A percentile compares a stretch with the other conserved stretches of the same genome.
phyloP scores from a whole-genome alignment of 2,888 invertebrate genomes.

The Drosophila prolongata region DNA sequence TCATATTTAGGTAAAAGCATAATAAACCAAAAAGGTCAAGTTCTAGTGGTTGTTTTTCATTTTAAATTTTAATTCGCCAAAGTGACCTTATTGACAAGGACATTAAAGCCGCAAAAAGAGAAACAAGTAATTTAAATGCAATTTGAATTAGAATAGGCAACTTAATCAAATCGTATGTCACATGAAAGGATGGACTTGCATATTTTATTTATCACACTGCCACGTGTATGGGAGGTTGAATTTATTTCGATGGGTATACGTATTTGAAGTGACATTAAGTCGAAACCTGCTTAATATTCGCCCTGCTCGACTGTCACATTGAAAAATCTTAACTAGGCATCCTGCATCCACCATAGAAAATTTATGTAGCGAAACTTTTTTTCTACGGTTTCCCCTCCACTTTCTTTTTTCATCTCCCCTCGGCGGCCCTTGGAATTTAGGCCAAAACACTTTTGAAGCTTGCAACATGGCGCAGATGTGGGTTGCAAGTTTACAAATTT shows the following conservation, averaged over 20 bases:
- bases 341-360: constrained; percentile 39
- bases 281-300: constrained; percentile 63
- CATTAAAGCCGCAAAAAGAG: constrained; percentile 6
- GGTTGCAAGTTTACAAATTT: constrained; percentile 22
- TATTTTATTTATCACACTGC: constrained; percentile 59
- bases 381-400: constrained; percentile 5
- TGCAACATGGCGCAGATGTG: constrained; percentile 31
- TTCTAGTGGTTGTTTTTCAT: background rate
- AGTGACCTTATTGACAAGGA: background rate
- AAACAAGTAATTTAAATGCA: constrained; percentile 56
- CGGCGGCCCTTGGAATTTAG: constrained; percentile 70
- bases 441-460: constrained; percentile 75
- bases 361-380: constrained; percentile 67
- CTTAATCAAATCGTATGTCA: constrained; percentile 58
- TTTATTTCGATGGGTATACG: constrained; percentile 1
- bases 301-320: constrained; percentile 66
- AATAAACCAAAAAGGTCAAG: constrained; percentile 8
- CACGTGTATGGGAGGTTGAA: background rate
- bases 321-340: constrained; percentile 44
- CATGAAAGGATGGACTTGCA: constrained; percentile 54
- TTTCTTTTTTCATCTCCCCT: constrained; percentile 6
- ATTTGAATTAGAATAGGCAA: constrained; percentile 56
- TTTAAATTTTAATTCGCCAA: background rate
- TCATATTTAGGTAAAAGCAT: background rate
- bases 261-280: constrained; percentile 67